Base-by-base conservation (phyloP, 2,888 invertebrate genomes). In the Chironomus riparius region DNA sequence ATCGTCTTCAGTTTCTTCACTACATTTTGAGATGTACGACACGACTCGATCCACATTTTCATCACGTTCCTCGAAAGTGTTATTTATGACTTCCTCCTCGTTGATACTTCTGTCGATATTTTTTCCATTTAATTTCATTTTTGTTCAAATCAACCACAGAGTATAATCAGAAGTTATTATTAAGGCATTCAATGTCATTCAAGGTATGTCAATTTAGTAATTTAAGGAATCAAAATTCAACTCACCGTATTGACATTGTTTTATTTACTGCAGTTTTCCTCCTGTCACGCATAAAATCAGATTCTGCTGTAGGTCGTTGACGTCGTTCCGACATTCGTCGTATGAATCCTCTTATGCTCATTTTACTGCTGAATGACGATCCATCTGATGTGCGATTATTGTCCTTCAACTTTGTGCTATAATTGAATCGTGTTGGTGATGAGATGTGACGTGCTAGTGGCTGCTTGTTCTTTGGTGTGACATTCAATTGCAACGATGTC, bases 371-470 rank as follows among this genome's bases (percentile, higher is more conserved):
- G 47, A 74, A 65, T 12, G 65, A n/a, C 2, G 50, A 65, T 3
- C 21, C 12, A 7, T 65, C 74, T 15, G 74, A 74, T n/a, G 13
- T 21, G 1, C 74, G 47, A 74, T 74, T 61, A 28, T 48, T 38
- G 18, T 69, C 69, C 22, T 47, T 69, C 15, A 18, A n/a, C 21
- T 74, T 74, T 7, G 22, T 13, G 12, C 15, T 47, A 38, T 62
- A 73, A 68, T 74, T 74, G 24, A 81, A 79, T n/a, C 81, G 80
- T 5, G 83, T 85, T 1, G 87, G 87, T 7, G 86, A 86, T 12
- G 87, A 87, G 28, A 81, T 83, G 79, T 87, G 87, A 28, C 86
- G 82, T 15, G 83, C 80, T 61, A 87, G 84, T 0, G 84, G 83
- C 61, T 82, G 81, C 77, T 85, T 84, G 76, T 80, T 81, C 18